Conservation (phyloP, 2,888 invertebrate genomes). For the Drosophila pullipes region DNA sequence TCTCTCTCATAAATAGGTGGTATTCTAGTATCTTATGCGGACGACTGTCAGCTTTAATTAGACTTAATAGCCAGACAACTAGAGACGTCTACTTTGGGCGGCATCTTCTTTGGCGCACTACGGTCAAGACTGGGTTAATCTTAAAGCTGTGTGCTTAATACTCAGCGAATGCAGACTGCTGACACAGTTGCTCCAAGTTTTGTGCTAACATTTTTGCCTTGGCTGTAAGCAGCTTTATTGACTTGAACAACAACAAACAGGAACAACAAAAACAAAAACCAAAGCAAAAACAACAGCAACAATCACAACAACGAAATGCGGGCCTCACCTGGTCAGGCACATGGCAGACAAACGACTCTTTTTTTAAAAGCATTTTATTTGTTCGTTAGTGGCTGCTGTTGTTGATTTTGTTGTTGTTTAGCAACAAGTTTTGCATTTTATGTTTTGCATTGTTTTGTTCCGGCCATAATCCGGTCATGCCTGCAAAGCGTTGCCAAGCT, state of each 20-base stretch:
- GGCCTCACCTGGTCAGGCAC: slow-evolving; percentile 47
- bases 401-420: slow-evolving; percentile 51
- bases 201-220: slow-evolving; percentile 55
- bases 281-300: slow-evolving; percentile 20
- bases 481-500: slow-evolving; percentile 26
- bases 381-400: slow-evolving; percentile 43
- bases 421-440: slow-evolving; percentile 80
- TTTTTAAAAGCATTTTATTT: slow-evolving; percentile 39
- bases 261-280: slow-evolving; percentile 18
- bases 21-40: slow-evolving; percentile 51
- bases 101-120: slow-evolving; percentile 27
- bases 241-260: slow-evolving; percentile 25
- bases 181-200: slow-evolving; percentile 50
- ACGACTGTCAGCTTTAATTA: slow-evolving; percentile 71
- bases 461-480: slow-evolving; percentile 52
- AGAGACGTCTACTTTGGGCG: slow-evolving; percentile 7
- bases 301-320: slow-evolving; percentile 31
- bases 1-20: slow-evolving; percentile 29
- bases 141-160: slow-evolving; percentile 70
- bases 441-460: slow-evolving; percentile 57
- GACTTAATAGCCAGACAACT: slow-evolving; percentile 52
- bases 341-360: slow-evolving; percentile 66
- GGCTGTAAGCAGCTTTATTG: slow-evolving; percentile 54
- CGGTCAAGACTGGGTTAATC: slow-evolving; percentile 62
- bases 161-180: slow-evolving; percentile 41